Evolutionary conservation across 1,140 invertebrate genomes (phyloP).

Genomic region (Carcinoscorpius rotundicauda): DNA sequence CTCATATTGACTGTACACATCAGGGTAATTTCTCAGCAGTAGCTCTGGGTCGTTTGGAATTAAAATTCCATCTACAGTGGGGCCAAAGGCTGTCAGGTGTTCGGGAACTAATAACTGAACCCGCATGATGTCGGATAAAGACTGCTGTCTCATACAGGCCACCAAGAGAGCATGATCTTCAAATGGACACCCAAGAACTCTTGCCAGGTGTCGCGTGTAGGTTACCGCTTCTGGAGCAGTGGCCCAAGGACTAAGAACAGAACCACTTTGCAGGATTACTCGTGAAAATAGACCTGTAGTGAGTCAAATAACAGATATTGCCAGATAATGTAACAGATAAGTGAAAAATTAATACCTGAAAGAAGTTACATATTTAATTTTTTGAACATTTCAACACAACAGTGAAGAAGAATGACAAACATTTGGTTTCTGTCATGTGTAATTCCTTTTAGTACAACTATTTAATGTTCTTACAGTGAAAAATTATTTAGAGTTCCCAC

Average conservation of each 20-base stretch:
- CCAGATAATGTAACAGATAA: too few relatives aligned
- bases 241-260: slow-evolving; percentile 29
- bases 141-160: slow-evolving; percentile 62
- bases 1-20: slow-evolving; percentile 51
- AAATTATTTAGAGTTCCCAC: too few relatives aligned
- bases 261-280: slow-evolving; percentile 30
- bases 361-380: too few relatives aligned
- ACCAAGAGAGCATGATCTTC: slow-evolving; percentile 51
- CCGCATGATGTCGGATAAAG: slow-evolving; percentile 41
- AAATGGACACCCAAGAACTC: slow-evolving; percentile 27
- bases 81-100: slow-evolving; percentile 74
- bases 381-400: too few relatives aligned
- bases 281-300: slow-evolving; percentile 26
- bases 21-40: slow-evolving; percentile 19
- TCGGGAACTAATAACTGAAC: slow-evolving; percentile 62
- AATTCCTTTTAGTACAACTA: too few relatives aligned
- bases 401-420: too few relatives aligned
- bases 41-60: slow-evolving; percentile 32
- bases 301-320: too few relatives aligned
- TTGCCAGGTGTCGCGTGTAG: slow-evolving; percentile 50
- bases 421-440: too few relatives aligned
- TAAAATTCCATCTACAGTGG: slow-evolving; percentile 62
- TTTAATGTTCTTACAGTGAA: too few relatives aligned
- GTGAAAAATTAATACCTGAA: too few relatives aligned
- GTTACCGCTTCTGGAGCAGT: slow-evolving; percentile 36